These are phyloP conservation scores for Cyphomyrmex costatus DNA, from an alignment of 1,140 invertebrate genomes.

Conservation along the genomic window DNA sequence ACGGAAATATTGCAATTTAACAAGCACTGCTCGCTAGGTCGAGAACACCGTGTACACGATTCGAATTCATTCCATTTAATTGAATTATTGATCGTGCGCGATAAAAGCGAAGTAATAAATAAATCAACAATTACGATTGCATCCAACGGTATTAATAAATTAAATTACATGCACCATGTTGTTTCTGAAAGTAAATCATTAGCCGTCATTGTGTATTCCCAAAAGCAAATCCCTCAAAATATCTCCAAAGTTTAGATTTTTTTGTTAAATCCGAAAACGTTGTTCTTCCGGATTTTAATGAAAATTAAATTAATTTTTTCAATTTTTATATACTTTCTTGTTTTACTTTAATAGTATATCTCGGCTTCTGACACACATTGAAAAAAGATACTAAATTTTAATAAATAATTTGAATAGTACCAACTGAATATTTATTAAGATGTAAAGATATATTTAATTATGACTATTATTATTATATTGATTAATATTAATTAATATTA, in stretches of 20 bases:
- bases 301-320: not conserved
- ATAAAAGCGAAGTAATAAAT: conserved; percentile 38
- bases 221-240: not conserved
- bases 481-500: too few relatives aligned
- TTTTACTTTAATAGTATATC: too few relatives aligned
- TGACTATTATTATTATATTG: too few relatives aligned
- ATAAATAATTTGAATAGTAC: too few relatives aligned
- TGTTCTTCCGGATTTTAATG: not conserved
- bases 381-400: too few relatives aligned
- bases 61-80: conserved; percentile 33
- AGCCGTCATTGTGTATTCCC: not conserved
- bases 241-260: not conserved
- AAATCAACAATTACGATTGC: conserved; percentile 43
- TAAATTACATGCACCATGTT: conserved; percentile 4
- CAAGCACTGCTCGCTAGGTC: conserved; percentile 5
- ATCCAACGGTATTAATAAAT: conserved; percentile 50
- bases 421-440: too few relatives aligned
- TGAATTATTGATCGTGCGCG: conserved; percentile 42
- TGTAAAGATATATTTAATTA: too few relatives aligned
- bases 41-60: conserved; percentile 11
- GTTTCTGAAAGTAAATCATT: not conserved
- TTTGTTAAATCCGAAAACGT: not conserved
- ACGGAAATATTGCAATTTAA: not conserved
- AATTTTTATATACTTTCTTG: not conserved
- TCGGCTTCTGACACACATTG: not conserved